A percentile compares a stretch with the other conserved stretches of the same genome.
These are phyloP conservation scores for Conopomorpha cramerella DNA, from an alignment of 1,140 invertebrate genomes.

Conservation along the genomic window DNA sequence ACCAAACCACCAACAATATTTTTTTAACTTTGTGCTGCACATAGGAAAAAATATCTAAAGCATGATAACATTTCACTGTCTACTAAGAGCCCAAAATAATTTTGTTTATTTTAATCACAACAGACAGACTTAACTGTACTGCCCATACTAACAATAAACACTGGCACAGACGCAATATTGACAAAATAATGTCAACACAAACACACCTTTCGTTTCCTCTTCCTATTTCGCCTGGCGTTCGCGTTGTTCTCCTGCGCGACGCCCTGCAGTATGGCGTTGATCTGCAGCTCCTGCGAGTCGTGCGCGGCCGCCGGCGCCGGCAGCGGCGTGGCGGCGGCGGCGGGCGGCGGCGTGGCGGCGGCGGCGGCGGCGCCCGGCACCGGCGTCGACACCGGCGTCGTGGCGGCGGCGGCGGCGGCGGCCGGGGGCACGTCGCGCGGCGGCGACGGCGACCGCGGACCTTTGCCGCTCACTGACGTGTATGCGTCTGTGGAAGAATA, in stretches of 20 bases:
- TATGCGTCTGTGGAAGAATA: conserved; percentile 36
- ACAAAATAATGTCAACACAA: no score
- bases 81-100: no score
- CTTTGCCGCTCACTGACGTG: conserved; percentile 47
- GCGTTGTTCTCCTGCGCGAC: conserved; percentile 36
- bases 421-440: conserved; percentile 14
- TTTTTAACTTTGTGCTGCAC: no score
- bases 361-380: neutral
- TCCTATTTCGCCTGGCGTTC: conserved; percentile 14
- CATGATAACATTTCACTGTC: no score
- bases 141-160: no score
- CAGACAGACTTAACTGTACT: no score
- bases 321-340: neutral
- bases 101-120: no score
- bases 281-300: conserved; percentile 47
- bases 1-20: no score
- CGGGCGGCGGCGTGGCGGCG: conserved; percentile 1
- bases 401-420: conserved; percentile 1
- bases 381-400: neutral
- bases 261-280: conserved; percentile 51
- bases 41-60: no score
- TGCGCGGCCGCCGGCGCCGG: conserved; percentile 12
- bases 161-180: no score
- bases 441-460: conserved; percentile 48
- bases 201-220: conserved; percentile 27